Base-by-base conservation (phyloP, 2,888 invertebrate genomes). In the Andrena praecox region DNA sequence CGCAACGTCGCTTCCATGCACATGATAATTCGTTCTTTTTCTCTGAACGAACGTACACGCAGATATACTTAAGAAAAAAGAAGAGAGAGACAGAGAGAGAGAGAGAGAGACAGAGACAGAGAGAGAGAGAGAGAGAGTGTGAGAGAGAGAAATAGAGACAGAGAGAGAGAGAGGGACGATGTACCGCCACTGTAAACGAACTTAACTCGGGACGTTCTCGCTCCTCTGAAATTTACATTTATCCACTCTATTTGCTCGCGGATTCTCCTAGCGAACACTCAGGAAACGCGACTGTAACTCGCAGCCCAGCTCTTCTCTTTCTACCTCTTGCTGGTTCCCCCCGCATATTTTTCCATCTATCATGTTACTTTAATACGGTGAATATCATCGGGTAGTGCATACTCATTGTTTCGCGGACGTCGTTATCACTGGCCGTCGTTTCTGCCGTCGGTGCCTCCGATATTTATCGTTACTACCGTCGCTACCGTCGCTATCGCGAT, bases 401-500 rank as follows among this genome's bases (percentile, higher is more conserved):
- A 67, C 54, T 52, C 83, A 83, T 83, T 77, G 78, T 83, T 72
- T 69, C 69, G 72, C 64, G 72, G 56, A 72, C 64, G 56, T 77
- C 35, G 75, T 77, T 77, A 76, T 77, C 82, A 62, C 76, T 64
- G 33, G 27, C 33, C 82, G 78, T 68, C 67, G 67, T 67, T 80
- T 48, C 64, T 77, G 56, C 60, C 80, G 70, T 81, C 77, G 74
- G 77, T 85, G 68, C 60, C 60, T 33, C 66, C 56, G 62, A 69
- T 81, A 56, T 75, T 27, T 80, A 67, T 74, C 80, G 64, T 52
- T 42, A 67, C 64, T 70, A 78, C 67, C 74, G 84, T 70, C 86
- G 79, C 66, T 83, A 63, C 67, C 80, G 71, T 56, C 67, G 78
- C 60, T 67, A 96, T 96, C 95, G 96, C 70, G 67, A 76, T 72